Evolutionary conservation across 2,113 vertebrate genomes (phyloP).

Genomic region (Solenodon paradoxus): DNA sequence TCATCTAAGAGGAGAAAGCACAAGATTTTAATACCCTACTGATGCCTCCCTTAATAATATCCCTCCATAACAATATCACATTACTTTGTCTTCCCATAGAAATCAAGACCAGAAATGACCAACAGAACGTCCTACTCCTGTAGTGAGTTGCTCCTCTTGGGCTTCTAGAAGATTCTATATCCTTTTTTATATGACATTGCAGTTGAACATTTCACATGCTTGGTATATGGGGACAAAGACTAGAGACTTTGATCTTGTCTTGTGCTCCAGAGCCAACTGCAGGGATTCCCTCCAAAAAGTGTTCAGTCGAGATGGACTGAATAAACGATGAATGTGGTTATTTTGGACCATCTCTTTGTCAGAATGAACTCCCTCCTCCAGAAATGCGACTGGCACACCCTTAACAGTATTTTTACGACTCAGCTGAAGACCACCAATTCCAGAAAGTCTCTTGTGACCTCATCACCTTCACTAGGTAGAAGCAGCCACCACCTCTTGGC

Average conservation of each 20-base stretch:
- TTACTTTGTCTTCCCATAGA: background rate
- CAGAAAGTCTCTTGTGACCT: background rate
- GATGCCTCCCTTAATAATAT: background rate
- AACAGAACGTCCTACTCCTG: background rate
- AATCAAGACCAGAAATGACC: background rate
- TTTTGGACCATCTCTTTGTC: background rate
- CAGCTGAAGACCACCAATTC: background rate
- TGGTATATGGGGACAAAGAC: background rate
- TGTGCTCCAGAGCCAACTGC: background rate
- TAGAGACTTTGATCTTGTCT: background rate
- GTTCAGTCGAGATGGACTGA: background rate
- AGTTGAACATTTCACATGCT: background rate
- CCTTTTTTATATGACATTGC: background rate
- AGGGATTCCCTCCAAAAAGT: background rate
- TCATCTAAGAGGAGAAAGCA: conserved; percentile 90
- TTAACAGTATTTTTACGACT: background rate
- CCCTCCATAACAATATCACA: too few species aligned
- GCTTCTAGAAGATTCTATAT: background rate
- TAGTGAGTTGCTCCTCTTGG: background rate
- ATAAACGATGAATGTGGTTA: background rate
- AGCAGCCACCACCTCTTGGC: background rate
- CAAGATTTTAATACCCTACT: background rate
- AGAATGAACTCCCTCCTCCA: background rate
- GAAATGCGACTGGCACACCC: background rate
- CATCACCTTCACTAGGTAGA: background rate